Conservation (phyloP, 2,113 vertebrate genomes). For the Sarotherodon lohbergeri region DNA sequence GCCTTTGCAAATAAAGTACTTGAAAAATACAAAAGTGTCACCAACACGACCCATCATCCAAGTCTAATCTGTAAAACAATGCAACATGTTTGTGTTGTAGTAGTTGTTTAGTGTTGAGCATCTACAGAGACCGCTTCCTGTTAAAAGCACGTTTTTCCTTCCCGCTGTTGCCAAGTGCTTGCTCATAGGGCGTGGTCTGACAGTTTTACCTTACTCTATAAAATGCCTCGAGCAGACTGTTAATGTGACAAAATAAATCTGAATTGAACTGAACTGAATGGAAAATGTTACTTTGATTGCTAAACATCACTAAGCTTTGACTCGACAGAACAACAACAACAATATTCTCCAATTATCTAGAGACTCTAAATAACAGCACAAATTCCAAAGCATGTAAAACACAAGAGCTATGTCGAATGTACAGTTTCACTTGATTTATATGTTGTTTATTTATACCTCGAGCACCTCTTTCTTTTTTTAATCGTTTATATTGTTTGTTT, state of each 20-base stretch:
- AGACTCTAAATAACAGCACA: too few species aligned
- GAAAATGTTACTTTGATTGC: background rate
- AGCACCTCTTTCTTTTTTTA: too few species aligned
- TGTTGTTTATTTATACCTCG: too few species aligned
- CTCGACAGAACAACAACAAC: background rate
- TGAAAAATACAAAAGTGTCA: background rate
- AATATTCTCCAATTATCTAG: background rate
- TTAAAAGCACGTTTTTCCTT: background rate
- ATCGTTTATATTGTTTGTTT: too few species aligned
- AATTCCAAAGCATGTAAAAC: too few species aligned
- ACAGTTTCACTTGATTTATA: too few species aligned
- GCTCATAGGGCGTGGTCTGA: background rate
- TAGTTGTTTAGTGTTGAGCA: background rate
- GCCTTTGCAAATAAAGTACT: background rate
- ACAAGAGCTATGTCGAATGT: too few species aligned
- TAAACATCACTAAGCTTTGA: fast-evolving
- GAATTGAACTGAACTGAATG: background rate
- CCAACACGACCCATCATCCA: background rate
- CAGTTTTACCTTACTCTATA: background rate
- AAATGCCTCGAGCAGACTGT: background rate
- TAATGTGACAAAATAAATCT: background rate
- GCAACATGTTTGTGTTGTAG: background rate
- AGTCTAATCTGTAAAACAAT: background rate
- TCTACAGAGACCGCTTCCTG: background rate
- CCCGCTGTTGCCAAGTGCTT: background rate